Evolutionary conservation across 2,888 invertebrate genomes (phyloP).

Genomic region (Lordiphosa fenestrarum): DNA sequence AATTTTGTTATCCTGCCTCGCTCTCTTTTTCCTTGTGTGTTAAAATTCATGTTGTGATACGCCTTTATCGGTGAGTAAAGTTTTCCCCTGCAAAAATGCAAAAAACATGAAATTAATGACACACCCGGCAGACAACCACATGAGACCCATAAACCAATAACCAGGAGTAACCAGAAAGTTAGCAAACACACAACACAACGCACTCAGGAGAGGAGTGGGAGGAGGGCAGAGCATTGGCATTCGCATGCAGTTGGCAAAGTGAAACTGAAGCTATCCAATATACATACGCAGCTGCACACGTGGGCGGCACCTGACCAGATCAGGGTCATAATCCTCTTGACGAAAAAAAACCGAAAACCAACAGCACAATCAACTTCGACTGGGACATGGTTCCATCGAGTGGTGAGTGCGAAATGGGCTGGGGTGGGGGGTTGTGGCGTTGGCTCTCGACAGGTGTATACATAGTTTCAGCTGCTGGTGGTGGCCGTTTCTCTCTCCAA

Average conservation of each 20-base stretch:
- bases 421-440: conserved; percentile 10
- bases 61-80: not conserved
- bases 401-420: conserved; percentile 14
- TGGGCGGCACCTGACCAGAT: conserved; percentile 58
- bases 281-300: conserved; percentile 10
- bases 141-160: conserved; percentile 62
- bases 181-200: conserved; percentile 33
- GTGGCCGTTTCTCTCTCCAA: conserved; percentile 16
- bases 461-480: conserved; percentile 22
- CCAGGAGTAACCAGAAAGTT: conserved; percentile 55
- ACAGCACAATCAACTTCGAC: conserved; percentile 42
- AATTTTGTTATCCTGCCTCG: no score
- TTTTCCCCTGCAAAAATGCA: conserved; percentile 26
- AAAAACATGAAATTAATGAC: conserved; percentile 54
- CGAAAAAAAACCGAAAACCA: conserved; percentile 34
- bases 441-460: conserved; percentile 22
- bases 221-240: conserved; percentile 17
- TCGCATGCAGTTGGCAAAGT: conserved; percentile 65
- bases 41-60: no score
- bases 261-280: conserved; percentile 59
- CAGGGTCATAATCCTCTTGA: conserved; percentile 67
- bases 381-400: conserved; percentile 35
- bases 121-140: conserved; percentile 34
- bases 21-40: no score
- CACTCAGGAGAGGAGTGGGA: not conserved